These are phyloP conservation scores for Drosophila buzzatii DNA, from an alignment of 2,888 invertebrate genomes.

Conservation along the genomic window DNA sequence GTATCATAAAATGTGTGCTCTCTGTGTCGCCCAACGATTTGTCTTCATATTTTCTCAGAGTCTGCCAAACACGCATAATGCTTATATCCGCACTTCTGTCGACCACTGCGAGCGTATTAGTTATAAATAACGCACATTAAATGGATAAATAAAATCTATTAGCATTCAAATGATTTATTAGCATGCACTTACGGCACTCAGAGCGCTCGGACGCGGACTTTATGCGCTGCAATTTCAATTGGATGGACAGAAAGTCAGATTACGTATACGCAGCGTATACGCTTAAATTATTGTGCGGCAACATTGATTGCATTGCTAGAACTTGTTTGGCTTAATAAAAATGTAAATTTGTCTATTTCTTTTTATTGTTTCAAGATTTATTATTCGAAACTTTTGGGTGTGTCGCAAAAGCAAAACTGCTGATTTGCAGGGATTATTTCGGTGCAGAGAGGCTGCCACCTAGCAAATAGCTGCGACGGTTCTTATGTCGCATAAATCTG, in stretches of 20 bases:
- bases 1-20: constrained; percentile 11
- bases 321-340: constrained; percentile 57
- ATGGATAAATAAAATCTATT: constrained; percentile 53
- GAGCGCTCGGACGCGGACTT: constrained; percentile 2
- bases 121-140: constrained; percentile 36
- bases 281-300: constrained; percentile 28
- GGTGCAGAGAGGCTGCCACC: constrained; percentile 16
- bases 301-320: constrained; percentile 58
- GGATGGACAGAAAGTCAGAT: constrained; percentile 25
- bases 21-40: constrained; percentile 12
- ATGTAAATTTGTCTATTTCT: constrained; percentile 63
- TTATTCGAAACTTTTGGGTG: constrained; percentile 52
- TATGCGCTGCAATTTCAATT: constrained; percentile 48
- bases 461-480: constrained; percentile 40
- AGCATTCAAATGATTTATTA: constrained; percentile 65
- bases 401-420: constrained; percentile 64
- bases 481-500: constrained; percentile 22
- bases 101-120: constrained; percentile 17
- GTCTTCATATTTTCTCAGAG: constrained; percentile 7
- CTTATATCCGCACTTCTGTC: constrained; percentile 19
- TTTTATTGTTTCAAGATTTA: constrained; percentile 74
- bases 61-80: constrained; percentile 6
- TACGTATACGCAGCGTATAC: constrained; percentile 49
- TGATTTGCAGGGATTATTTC: constrained; percentile 65
- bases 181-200: constrained; percentile 30